These are phyloP conservation scores for Charina bottae DNA, from an alignment of 2,113 vertebrate species.

Conservation along the genomic window DNA sequence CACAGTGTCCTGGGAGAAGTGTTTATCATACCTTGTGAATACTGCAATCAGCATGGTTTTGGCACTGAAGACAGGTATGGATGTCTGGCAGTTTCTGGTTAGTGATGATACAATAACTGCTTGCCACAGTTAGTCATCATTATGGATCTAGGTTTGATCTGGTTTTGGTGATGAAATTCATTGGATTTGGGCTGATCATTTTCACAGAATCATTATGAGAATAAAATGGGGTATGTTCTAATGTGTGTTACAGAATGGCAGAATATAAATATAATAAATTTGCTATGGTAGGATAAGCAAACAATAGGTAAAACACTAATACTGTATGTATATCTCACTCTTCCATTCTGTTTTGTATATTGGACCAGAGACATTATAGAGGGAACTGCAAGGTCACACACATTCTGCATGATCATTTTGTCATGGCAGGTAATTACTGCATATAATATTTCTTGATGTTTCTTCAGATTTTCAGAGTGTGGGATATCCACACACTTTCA, in stretches of 20 bases:
- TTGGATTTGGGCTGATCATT: not conserved
- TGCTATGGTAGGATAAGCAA: not conserved
- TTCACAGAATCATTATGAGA: not conserved
- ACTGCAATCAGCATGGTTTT: not conserved
- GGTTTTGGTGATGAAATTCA: not conserved
- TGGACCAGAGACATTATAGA: not conserved
- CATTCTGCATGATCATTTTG: not conserved
- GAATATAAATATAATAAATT: not conserved
- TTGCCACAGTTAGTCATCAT: not conserved
- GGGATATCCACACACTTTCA: conserved; percentile 75
- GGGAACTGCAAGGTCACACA: not conserved
- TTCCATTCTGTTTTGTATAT: not conserved
- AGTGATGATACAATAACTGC: conserved; percentile 9
- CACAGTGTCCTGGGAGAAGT: not conserved
- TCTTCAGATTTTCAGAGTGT: conserved; percentile 72
- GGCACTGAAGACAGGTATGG: not conserved
- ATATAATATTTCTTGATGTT: not conserved
- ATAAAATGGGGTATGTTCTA: not conserved
- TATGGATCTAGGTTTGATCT: not conserved
- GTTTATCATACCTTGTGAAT: not conserved
- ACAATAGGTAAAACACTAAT: not conserved
- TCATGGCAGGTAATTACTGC: not conserved
- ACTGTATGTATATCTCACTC: not conserved
- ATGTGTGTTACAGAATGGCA: not conserved
- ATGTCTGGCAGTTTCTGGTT: not conserved